phyloP scores from a whole-genome alignment of 2,797 vertebrate genomes.

The Pipistrellus pygmaeus region DNA sequence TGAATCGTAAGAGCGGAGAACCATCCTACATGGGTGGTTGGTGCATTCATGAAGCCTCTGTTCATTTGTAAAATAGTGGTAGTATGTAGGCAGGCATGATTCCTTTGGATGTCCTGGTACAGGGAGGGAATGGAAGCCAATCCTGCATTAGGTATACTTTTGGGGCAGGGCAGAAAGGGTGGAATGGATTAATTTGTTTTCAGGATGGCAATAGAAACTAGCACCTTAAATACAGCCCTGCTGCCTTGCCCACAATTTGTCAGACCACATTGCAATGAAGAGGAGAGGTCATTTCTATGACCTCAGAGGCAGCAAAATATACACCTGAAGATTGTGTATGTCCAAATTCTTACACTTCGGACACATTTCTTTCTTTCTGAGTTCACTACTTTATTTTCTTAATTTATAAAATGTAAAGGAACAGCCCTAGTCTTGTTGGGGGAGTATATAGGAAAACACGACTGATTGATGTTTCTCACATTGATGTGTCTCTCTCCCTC shows the following conservation, averaged over 20 bases:
- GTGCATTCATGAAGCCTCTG: neutral
- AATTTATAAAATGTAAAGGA: constrained; percentile 37
- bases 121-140: neutral
- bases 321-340: neutral
- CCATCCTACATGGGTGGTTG: neutral
- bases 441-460: neutral
- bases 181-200: neutral
- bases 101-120: neutral
- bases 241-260: neutral
- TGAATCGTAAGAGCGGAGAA: neutral
- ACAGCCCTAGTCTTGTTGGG: neutral
- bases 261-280: neutral
- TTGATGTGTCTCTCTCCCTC: neutral
- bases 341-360: neutral
- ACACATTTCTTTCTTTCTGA: constrained; percentile 14
- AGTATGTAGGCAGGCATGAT: neutral
- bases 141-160: neutral
- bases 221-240: neutral
- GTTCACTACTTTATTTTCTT: neutral
- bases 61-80: neutral
- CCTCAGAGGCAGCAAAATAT: neutral
- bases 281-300: neutral
- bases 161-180: neutral
- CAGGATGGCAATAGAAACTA: neutral
- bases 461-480: neutral